phyloP scores from a whole-genome alignment of 2,113 vertebrate genomes.

The Sterna hirundo region DNA sequence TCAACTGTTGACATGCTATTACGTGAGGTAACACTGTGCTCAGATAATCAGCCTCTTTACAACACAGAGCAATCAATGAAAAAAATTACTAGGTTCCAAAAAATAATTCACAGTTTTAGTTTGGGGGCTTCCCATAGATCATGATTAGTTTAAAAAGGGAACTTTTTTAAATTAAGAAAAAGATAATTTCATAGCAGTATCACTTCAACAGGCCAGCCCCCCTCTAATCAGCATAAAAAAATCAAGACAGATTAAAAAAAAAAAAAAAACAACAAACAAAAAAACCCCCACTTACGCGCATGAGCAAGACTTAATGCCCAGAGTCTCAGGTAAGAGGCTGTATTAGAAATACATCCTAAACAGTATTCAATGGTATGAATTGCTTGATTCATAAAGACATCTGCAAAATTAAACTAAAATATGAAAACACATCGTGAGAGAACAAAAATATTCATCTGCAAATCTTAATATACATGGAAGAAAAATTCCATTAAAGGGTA shows the following conservation, averaged over 20 bases:
- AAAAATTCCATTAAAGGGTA: background rate
- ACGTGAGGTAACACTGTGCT: background rate
- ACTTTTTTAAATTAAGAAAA: background rate
- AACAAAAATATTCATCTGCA: background rate
- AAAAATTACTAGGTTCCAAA: background rate
- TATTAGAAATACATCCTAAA: constrained; percentile 95
- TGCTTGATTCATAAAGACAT: constrained; percentile 88
- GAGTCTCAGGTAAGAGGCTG: constrained; percentile 93
- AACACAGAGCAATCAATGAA: background rate
- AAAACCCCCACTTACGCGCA: constrained; percentile 83
- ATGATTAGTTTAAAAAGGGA: background rate
- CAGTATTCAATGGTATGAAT: constrained; percentile 98
- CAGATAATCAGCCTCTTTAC: background rate
- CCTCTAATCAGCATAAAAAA: background rate
- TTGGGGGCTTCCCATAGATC: background rate
- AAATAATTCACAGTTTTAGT: background rate
- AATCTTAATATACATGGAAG: background rate
- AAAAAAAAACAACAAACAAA: background rate
- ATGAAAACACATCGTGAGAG: background rate
- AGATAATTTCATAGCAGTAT: background rate
- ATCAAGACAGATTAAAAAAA: background rate
- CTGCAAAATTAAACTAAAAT: constrained; percentile 86
- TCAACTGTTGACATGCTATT: background rate
- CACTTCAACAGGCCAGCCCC: background rate
- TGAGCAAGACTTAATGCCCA: constrained; percentile 98